A percentile compares a stretch with the other conserved stretches of the same genome.
These are phyloP conservation scores for Wiebesia pumilae DNA, from an alignment of 1,140 invertebrate genomes.

Conservation along the genomic window DNA sequence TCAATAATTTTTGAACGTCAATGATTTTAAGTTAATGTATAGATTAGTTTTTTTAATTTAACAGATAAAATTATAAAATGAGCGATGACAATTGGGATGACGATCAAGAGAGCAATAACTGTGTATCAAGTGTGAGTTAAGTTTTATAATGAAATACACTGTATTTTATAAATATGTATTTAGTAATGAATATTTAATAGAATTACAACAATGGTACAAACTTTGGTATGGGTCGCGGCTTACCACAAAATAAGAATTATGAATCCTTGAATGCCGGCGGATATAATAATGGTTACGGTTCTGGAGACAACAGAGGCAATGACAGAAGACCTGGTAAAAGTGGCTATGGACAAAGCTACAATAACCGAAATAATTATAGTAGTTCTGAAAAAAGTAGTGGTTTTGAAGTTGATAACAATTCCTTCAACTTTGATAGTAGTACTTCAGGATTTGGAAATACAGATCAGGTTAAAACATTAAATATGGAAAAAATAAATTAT, in stretches of 20 bases:
- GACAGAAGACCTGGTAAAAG: too few relatives aligned
- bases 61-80: background rate
- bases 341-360: background rate
- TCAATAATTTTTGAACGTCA: too few relatives aligned
- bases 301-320: background rate
- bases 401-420: too few relatives aligned
- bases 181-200: background rate
- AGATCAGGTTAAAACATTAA: background rate
- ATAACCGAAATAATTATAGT: background rate
- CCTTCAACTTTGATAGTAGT: too few relatives aligned
- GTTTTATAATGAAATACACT: background rate
- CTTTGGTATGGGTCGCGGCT: conserved; percentile 20
- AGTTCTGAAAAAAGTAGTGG: background rate
- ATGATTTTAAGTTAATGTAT: too few relatives aligned
- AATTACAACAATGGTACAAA: background rate
- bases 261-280: background rate
- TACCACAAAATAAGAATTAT: background rate
- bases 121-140: background rate
- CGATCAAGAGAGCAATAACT: background rate
- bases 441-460: background rate
- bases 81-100: background rate
- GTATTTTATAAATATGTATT: background rate
- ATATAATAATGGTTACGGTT: background rate
- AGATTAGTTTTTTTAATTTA: background rate
- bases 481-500: too few relatives aligned